Base-by-base conservation (phyloP, 2,797 vertebrate genomes). In the Acanthurus tractus region DNA sequence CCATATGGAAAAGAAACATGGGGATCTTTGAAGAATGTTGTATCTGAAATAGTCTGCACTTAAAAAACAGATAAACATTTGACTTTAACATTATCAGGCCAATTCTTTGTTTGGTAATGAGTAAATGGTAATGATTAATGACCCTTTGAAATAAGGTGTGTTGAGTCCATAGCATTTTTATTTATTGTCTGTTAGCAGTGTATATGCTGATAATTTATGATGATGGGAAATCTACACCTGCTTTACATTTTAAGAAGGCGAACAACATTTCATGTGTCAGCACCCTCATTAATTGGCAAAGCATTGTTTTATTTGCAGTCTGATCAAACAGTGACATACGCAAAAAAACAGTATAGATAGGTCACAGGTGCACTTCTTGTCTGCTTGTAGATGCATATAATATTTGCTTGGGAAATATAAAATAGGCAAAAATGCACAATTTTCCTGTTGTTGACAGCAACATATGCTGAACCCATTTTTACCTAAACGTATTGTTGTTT, bases 271-370 rank as follows among this genome's bases (percentile, higher is more conserved):
- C 63, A 52, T 46, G 10, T 76, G 0, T 73, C 57, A 22, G 48
- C 44, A 44, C 52, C 45, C 8, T 63, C 11, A 61, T 20, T 44
- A 40, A 18, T 29, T 42, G 38, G 23, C 23, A 14, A 62, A 63
- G 0, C 18, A 59, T 57, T 40, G 17, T 78, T 29, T 53, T 48
- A 55, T 79, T 71, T 44, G 34, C 53, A 55, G 63, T 73, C 29
- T 74, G 42, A 38, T 70, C 13, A 61, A 15, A 61, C 6, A 53
- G 46, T 13, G 9, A 42, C n/a, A 49, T 42, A 49, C 23, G 25
- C 9, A 25, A 25, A 70, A 25, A 23, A 70, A 34, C 29, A 1
- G 15, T 70, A 61, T 4, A 52, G 50, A 58, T 34, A n/a, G 46
- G 3, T 20, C 6, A 12, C 11, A 40, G 11, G 38, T 40, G 38